Conservation (phyloP, 2,888 invertebrate genomes). For the Pardosa pseudoannulata region DNA sequence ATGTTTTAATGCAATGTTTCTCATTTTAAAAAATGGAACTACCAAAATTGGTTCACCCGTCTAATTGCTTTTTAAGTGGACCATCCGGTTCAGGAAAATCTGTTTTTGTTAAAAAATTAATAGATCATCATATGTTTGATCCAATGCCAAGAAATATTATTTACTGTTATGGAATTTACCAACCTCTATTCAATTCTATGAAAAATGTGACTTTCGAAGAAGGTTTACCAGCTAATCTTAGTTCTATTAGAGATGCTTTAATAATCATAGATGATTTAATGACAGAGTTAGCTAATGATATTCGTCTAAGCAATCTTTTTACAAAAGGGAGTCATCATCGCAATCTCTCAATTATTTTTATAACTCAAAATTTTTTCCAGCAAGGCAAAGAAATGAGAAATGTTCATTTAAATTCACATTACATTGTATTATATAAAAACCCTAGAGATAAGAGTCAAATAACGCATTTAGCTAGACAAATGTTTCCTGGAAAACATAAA, state of each 20-base stretch:
- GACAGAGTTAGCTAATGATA: constrained; percentile 13
- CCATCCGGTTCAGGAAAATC: not conserved
- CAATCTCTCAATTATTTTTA: constrained; percentile 34
- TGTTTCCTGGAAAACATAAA: no score
- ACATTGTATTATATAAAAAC: constrained; percentile 7
- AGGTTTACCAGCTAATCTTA: constrained; percentile 5
- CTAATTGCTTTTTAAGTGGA: not conserved
- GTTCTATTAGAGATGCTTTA: not conserved
- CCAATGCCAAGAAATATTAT: constrained; percentile 15
- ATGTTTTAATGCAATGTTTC: not conserved
- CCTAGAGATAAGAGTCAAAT: no score
- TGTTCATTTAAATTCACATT: constrained; percentile 30
- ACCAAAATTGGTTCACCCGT: constrained; percentile 1
- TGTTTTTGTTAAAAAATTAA: constrained; percentile 6
- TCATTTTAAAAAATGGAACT: constrained; percentile 6
- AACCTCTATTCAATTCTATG: constrained; percentile 14
- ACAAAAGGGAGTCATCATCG: constrained; percentile 36
- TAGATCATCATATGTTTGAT: not conserved
- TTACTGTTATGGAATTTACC: constrained; percentile 19
- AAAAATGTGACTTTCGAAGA: constrained; percentile 26
- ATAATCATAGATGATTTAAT: constrained; percentile 29
- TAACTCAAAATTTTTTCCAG: constrained; percentile 36
- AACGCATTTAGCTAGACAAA: no score
- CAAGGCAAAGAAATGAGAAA: constrained; percentile 33
- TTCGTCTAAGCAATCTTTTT: constrained; percentile 26